These are phyloP conservation scores for Thamnaconus septentrionalis DNA, from an alignment of 2,113 vertebrate genomes.

Conservation along the genomic window DNA sequence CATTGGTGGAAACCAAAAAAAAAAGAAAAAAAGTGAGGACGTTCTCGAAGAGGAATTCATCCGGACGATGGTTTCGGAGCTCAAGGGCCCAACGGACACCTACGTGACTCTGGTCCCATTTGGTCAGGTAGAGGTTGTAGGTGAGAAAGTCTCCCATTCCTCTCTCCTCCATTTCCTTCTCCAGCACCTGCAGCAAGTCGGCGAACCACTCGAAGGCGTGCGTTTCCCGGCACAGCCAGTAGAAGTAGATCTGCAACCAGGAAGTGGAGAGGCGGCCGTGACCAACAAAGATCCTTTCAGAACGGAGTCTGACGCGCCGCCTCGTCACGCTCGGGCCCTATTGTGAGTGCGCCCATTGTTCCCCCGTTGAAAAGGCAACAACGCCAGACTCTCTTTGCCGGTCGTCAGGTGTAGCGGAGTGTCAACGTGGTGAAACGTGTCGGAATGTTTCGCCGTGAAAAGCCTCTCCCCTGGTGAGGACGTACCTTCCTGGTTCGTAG, in stretches of 20 bases:
- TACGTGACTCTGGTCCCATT: slow-evolving; percentile 87
- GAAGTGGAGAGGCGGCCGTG: slow-evolving; percentile 17
- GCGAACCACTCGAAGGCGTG: slow-evolving; percentile 92
- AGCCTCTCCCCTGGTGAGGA: not conserved
- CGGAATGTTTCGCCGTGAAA: too few species aligned
- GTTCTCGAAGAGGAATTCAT: not conserved
- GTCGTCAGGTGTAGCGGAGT: not conserved
- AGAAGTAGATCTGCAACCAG: slow-evolving; percentile 88
- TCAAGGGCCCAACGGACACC: slow-evolving; percentile 62
- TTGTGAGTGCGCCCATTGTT: too few species aligned
- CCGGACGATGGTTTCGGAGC: not conserved
- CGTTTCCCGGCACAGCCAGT: slow-evolving; percentile 92
- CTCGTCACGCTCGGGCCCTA: too few species aligned
- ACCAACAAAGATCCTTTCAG: slow-evolving; percentile 26
- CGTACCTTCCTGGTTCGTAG: slow-evolving; percentile 85
- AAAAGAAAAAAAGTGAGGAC: not conserved
- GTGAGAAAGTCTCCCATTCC: slow-evolving; percentile 87
- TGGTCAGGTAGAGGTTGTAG: slow-evolving; percentile 88
- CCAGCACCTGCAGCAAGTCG: slow-evolving; percentile 84
- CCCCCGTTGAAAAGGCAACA: slow-evolving; percentile 12
- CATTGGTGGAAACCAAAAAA: too few species aligned
- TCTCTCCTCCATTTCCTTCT: slow-evolving; percentile 87
- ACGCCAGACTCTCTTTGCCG: not conserved
- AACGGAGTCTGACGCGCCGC: too few species aligned
- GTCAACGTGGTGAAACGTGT: not conserved